These are phyloP conservation scores for Elysia chlorotica DNA, from an alignment of 1,140 invertebrate species.

Conservation along the genomic window DNA sequence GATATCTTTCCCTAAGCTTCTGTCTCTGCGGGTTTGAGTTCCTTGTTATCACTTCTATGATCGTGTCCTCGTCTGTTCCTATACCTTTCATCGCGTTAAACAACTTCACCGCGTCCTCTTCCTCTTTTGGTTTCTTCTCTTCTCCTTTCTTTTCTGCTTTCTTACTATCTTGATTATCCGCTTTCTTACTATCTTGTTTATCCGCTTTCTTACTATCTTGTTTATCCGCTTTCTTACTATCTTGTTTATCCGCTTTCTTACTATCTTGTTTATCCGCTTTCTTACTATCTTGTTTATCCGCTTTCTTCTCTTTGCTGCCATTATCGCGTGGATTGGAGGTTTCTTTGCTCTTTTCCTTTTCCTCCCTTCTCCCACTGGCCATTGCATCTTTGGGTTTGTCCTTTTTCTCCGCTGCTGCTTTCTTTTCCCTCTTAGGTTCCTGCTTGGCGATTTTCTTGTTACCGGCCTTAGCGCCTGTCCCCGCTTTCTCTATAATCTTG, in stretches of 20 bases:
- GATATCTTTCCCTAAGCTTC: conserved; percentile 35
- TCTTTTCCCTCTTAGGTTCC: not conserved
- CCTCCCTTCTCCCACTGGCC: not conserved
- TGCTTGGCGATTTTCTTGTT: too few relatives aligned
- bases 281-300: not conserved
- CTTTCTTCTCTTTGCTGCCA: not conserved
- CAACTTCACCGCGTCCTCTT: conserved; percentile 41
- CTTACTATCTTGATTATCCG: not conserved
- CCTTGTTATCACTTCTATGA: conserved; percentile 12
- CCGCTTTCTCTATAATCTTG: conserved; percentile 40
- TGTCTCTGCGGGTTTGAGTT: conserved; percentile 21
- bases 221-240: not conserved
- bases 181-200: not conserved
- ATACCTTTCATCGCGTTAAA: conserved; percentile 50
- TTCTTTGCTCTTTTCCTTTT: not conserved
- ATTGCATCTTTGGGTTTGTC: not conserved
- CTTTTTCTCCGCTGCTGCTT: not conserved
- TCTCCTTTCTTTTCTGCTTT: conserved; percentile 1
- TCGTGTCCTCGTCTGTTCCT: conserved; percentile 34
- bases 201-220: not conserved
- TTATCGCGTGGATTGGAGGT: not conserved
- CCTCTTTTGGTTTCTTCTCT: conserved; percentile 33
- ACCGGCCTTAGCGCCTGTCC: conserved; percentile 2
- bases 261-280: not conserved
- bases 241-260: not conserved